Evolutionary conservation across 2,888 invertebrate genomes (phyloP), one percentile per base, ranked within the genome.

Genomic region (Drosophila mimetica): DNA sequence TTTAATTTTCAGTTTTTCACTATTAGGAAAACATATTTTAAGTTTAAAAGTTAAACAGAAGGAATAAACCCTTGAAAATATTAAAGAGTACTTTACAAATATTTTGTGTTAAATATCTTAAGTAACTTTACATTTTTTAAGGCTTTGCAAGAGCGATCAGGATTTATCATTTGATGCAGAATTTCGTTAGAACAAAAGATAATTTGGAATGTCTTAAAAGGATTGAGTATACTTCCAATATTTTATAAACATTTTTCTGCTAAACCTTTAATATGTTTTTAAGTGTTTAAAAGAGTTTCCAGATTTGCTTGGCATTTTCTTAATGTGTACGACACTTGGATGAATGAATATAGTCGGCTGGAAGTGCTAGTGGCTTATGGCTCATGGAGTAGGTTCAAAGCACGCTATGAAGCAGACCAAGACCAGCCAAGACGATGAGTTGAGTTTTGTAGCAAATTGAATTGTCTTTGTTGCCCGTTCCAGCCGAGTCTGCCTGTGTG

Each of bases 381-480:
- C 42, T 69, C 64, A 79, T 70, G 77, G 64, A 82, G 79, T 55
- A 77, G 82, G 82, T 82, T 82, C 85, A 82, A 79, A 76, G 82
- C 86, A 82, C 82, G 82, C 86, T 82, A 85, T 66, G 79, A 73
- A 82, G 50, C 77, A 83, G 80, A 83, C 83, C 80, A 80, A 75
- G 85, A 85, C 82, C 75, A 74, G 54, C 66, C 71, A 64, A 71
- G 70, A 73, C 71, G 77, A 74, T 75, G 76, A 77, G 81, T 85
- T 80, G 75, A 76, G 73, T 76, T 76, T 79, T 86, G 85, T 83
- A 79, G 86, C 85, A 87, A 87, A 86, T 86, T 86, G 86, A 87
- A 87, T 87, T 86, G 86, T 88, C 77, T 80, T 74, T 88, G 64
- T 52, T 67, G 73, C 25, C 66, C 60, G 67, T 51, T 67, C 63